Evolutionary conservation across 2,888 invertebrate species (phyloP).

Genomic region (Lamproptera curius): DNA sequence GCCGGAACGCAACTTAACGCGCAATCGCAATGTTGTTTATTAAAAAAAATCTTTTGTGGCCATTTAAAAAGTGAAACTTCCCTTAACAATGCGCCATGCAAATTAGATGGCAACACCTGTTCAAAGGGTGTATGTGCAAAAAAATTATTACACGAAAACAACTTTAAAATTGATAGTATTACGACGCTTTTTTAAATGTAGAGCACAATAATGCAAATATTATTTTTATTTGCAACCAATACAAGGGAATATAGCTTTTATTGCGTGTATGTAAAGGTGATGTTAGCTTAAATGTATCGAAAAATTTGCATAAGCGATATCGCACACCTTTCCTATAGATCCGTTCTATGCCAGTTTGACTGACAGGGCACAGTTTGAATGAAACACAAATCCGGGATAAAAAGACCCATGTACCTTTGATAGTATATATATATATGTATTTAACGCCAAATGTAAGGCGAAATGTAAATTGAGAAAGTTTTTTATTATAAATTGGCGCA

Average conservation of each 20-base stretch:
- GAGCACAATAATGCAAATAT: slow-evolving; percentile 41
- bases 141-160: slow-evolving; percentile 32
- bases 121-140: slow-evolving; percentile 34
- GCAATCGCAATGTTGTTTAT: slow-evolving; percentile 68
- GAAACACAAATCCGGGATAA: slow-evolving; percentile 39
- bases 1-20: slow-evolving; percentile 58
- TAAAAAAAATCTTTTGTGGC: slow-evolving; percentile 75
- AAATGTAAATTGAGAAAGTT: too few relatives aligned
- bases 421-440: too few relatives aligned
- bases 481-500: too few relatives aligned
- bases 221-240: slow-evolving; percentile 40
- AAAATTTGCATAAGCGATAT: slow-evolving; percentile 68
- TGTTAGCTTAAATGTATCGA: slow-evolving; percentile 34
- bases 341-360: slow-evolving; percentile 69
- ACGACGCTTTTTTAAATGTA: slow-evolving; percentile 38
- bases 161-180: slow-evolving; percentile 37
- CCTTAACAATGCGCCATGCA: slow-evolving; percentile 73
- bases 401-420: slow-evolving; percentile 25
- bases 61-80: slow-evolving; percentile 70
- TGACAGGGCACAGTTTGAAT: slow-evolving; percentile 51
- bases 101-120: slow-evolving; percentile 53
- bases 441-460: too few relatives aligned
- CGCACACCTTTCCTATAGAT: slow-evolving; percentile 70
- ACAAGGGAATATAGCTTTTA: slow-evolving; percentile 32
- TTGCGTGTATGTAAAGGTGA: slow-evolving; percentile 24